Base-by-base conservation (phyloP, 1,140 invertebrate species). In the Samia ricini region DNA sequence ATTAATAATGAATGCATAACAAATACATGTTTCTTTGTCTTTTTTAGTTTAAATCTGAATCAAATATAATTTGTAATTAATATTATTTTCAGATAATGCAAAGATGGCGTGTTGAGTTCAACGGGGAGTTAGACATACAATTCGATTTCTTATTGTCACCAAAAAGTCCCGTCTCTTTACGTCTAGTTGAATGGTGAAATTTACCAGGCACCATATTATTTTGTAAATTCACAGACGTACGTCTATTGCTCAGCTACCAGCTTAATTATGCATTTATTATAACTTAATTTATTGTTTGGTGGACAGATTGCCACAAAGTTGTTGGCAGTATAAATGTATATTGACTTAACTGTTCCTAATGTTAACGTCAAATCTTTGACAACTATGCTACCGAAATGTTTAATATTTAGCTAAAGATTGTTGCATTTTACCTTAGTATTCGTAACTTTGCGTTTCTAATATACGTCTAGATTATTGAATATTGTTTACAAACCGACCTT, bases 111-210 rank as follows among this genome's bases (percentile, higher is more conserved):
- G 93, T 96, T 20, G 91, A 92, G 42, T 93, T 92, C 63, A 91
- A 94, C 42, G 92, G 94, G 26, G 93, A 95, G 24, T 80, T 97
- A 52, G 92, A 94, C 66, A 84, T 95, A 20, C 92, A 95, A 66
- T 96, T 96, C 72, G 95, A 96, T 76, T 97, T 96, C 84, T 91
- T 97, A 15, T 75, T 96, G 66, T 93, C 94, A 2, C 95, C 95
- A 2, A 94, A 95, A 78, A 93, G 92, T 20, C 94, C 94, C 33
- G 92, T 95, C 1, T 91, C 91, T n/a, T 88, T 97, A 63, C 91
- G 89, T 24, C 93, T 97, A 55, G 78, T 88, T 21, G 87, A 90
- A 60, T 88, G 83, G 85, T 85, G 77, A 71, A 24, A 21, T 10
- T 26, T 52, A 8, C 18, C n/a, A n/a, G n/a, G n/a, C 26, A 15